Evolutionary conservation across 2,113 vertebrate species (phyloP), one percentile per base, ranked within the genome.

Genomic region (Menura novaehollandiae): DNA sequence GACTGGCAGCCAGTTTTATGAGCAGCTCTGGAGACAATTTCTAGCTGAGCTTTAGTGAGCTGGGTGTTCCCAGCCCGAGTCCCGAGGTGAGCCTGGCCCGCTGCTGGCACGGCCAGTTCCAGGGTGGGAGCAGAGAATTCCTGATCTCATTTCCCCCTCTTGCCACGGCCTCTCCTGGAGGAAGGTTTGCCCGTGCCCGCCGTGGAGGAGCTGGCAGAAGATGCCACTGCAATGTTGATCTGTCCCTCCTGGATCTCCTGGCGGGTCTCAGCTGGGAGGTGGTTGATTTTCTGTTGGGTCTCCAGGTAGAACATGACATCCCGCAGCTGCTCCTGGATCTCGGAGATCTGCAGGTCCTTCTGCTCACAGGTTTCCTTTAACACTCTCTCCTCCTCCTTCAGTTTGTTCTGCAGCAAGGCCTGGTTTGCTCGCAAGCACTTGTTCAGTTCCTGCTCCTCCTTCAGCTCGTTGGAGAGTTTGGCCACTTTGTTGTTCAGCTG

Each of bases 221-320:
- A 97, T 13, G 98, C 97, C 96, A 98, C 94, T 0, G 97, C 98
- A 6, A 99, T 99, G 97, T 99, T 99, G 98, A 99, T 99, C 95
- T 99, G 99, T 60, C 99, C 99, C 62, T 99, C 99, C 95, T 99
- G 99, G 89, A 99, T 99, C 73, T 99, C 99, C 56, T 98, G 99
- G 18, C 99, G 98, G 8, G 99, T 97, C 82, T 99, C 99, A 0
- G 98, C 98, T 0, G 99, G 98, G 77, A 99, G 98, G 85, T 99
- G 98, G 68, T 98, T 98, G 97, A 99, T 99, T 92, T 99, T 98
- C 98, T 99, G 99, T 96, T 99, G 99, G 0, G 99, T 97, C 91
- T 99, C 99, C 97, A 99, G 96, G 96, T 99, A 99, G 97, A 99
- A 99, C 99, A 99, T 99, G 96, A 99, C 98, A 28, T 99, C 99